Percentiles rank a stretch among this genome's conserved stretches.
phyloP scores from a whole-genome alignment of 2,113 vertebrate genomes.

The Dicentrarchus labrax region DNA sequence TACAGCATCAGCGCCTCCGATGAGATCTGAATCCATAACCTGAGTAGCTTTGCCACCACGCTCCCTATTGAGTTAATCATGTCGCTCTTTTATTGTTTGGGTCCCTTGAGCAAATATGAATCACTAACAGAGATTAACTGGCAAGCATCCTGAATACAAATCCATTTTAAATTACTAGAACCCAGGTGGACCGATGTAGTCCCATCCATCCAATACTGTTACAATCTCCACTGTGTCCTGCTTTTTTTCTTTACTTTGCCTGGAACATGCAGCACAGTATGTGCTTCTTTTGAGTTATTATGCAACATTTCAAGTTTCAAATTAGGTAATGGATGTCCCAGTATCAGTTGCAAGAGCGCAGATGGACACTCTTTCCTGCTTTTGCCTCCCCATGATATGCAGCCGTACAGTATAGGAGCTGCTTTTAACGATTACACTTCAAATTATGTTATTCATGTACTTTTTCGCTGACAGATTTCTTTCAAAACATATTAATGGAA shows the following conservation, averaged over 20 bases:
- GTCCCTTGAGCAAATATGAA: slow-evolving; percentile 24
- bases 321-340: slow-evolving; percentile 11
- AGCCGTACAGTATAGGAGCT: slow-evolving; percentile 4
- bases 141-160: slow-evolving; percentile 30
- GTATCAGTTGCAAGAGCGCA: slow-evolving; percentile 18
- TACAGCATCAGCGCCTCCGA: background rate
- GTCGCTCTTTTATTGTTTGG: slow-evolving; percentile 31
- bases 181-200: slow-evolving; percentile 34
- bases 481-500: slow-evolving; percentile 32
- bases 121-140: slow-evolving; percentile 48
- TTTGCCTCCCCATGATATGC: background rate
- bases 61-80: slow-evolving; percentile 30
- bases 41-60: background rate
- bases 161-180: slow-evolving; percentile 8
- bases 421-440: slow-evolving; percentile 4
- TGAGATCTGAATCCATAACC: slow-evolving; percentile 35
- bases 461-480: slow-evolving; percentile 5
- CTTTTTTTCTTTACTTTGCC: slow-evolving; percentile 14
- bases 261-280: background rate
- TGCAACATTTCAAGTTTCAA: slow-evolving; percentile 29
- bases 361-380: slow-evolving; percentile 22
- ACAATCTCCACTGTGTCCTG: background rate
- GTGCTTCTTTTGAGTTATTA: slow-evolving; percentile 20
- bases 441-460: background rate
- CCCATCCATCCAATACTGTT: slow-evolving; percentile 30